These are phyloP conservation scores for Gryllus longicercus DNA, from an alignment of 2,888 invertebrate species.

Conservation along the genomic window DNA sequence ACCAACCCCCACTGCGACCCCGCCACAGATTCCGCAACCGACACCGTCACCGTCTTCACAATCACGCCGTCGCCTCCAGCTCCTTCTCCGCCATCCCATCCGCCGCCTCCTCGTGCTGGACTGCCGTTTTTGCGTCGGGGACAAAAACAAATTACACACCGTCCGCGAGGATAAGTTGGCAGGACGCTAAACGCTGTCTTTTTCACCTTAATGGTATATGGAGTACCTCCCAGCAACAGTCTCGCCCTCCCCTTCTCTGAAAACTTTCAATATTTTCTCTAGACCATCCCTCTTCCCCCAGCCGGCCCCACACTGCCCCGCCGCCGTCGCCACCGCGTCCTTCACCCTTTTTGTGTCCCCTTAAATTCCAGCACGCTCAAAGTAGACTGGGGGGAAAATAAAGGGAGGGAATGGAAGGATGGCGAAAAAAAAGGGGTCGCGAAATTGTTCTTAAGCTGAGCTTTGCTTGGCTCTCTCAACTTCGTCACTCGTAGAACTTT, in stretches of 20 bases:
- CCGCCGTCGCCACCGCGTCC: neutral
- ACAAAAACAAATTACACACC: neutral
- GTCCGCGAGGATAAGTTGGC: neutral
- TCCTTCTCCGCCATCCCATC: too few species aligned
- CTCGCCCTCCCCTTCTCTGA: neutral
- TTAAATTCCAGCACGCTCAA: neutral
- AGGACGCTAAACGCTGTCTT: slow-evolving; percentile 2
- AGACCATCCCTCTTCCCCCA: neutral
- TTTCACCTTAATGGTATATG: slow-evolving; percentile 17
- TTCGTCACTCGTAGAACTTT: slow-evolving; percentile 11
- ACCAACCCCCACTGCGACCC: too few species aligned
- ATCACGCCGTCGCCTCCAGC: too few species aligned
- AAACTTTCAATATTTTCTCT: slow-evolving; percentile 17
- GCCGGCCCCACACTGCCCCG: neutral
- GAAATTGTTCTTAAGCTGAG: slow-evolving; percentile 10
- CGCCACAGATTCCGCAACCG: too few species aligned
- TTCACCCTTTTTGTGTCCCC: neutral
- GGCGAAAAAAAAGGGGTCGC: neutral
- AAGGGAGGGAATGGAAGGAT: neutral
- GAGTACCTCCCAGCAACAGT: neutral
- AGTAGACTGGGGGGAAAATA: neutral
- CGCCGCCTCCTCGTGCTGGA: too few species aligned
- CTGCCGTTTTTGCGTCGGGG: neutral
- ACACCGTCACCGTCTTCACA: too few species aligned
- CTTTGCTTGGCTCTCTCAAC: slow-evolving; percentile 8